Percentiles rank a stretch among this genome's conserved stretches.
phyloP scores from a whole-genome alignment of 2,797 vertebrate species.

The Sebastes glaucus region DNA sequence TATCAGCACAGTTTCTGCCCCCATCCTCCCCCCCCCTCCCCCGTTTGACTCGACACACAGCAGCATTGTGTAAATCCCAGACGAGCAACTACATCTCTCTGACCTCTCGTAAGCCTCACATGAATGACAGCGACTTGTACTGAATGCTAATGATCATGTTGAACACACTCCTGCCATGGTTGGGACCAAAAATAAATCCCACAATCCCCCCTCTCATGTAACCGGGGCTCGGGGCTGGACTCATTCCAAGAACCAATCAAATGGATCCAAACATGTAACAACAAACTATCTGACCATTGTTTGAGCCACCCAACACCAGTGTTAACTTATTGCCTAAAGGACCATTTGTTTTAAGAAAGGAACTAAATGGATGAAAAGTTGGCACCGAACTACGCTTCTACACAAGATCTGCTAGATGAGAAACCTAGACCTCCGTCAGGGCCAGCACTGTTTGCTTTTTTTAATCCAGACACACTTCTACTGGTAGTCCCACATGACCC shows the following conservation, averaged over 20 bases:
- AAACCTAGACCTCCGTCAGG: slow-evolving; percentile 19
- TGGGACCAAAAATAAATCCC: slow-evolving; percentile 56
- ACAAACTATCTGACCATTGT: slow-evolving; percentile 76
- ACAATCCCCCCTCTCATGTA: slow-evolving; percentile 16
- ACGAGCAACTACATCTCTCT: slow-evolving; percentile 5
- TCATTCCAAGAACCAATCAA: neutral
- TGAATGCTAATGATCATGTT: slow-evolving; percentile 40
- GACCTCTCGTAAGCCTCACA: slow-evolving; percentile 37
- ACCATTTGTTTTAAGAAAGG: slow-evolving; percentile 34
- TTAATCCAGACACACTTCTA: slow-evolving; percentile 25
- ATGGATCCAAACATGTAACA: neutral
- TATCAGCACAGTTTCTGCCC: slow-evolving; percentile 15
- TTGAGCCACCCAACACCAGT: slow-evolving; percentile 83
- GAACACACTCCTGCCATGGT: slow-evolving; percentile 16
- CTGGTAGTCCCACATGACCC: slow-evolving; percentile 34
- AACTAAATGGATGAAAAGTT: slow-evolving; percentile 71
- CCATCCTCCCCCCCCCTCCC: neutral
- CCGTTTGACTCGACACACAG: slow-evolving; percentile 1
- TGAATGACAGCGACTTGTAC: slow-evolving; percentile 43
- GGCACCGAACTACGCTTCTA: slow-evolving; percentile 84
- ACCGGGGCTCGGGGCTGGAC: neutral
- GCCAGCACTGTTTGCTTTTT: slow-evolving; percentile 40
- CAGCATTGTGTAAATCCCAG: slow-evolving; percentile 23
- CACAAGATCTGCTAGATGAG: slow-evolving; percentile 61
- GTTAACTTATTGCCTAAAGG: slow-evolving; percentile 80